phyloP scores from a whole-genome alignment of 1,140 invertebrate species.

The Drosophila ambigua region DNA sequence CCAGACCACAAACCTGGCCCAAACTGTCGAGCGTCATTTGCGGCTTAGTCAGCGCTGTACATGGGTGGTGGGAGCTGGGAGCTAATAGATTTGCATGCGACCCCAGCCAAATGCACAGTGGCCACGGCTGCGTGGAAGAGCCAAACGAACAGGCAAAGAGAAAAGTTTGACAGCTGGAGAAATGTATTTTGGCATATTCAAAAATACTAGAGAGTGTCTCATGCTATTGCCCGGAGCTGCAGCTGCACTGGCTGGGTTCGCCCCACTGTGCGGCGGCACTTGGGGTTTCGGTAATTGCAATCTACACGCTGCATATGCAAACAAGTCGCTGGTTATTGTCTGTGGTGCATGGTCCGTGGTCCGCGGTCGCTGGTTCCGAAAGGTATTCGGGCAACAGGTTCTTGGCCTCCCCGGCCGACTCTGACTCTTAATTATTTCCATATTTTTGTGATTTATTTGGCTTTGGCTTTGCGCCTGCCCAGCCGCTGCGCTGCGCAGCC shows the following conservation, averaged over 20 bases:
- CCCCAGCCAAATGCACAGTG: conserved; percentile 35
- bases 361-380: background rate
- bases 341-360: background rate
- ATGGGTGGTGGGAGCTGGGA: background rate
- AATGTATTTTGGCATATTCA: too few species aligned
- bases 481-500: background rate
- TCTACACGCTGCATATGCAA: conserved; percentile 1
- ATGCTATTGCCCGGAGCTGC: too few species aligned
- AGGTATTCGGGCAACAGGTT: conserved; percentile 25
- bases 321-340: conserved; percentile 7
- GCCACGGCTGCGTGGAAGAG: background rate
- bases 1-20: background rate
- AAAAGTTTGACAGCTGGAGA: too few species aligned
- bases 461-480: background rate
- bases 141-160: too few species aligned
- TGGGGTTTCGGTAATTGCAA: conserved; percentile 13
- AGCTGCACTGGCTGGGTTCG: background rate
- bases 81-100: conserved; percentile 39
- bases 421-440: conserved; percentile 26
- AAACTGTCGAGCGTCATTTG: conserved; percentile 29
- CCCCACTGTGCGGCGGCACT: conserved; percentile 21
- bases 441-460: conserved; percentile 18
- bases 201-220: too few species aligned
- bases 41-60: conserved; percentile 21
- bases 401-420: conserved; percentile 4